Conservation (phyloP, 2,888 invertebrate species). For the Drosophila pseudotakahashii region DNA sequence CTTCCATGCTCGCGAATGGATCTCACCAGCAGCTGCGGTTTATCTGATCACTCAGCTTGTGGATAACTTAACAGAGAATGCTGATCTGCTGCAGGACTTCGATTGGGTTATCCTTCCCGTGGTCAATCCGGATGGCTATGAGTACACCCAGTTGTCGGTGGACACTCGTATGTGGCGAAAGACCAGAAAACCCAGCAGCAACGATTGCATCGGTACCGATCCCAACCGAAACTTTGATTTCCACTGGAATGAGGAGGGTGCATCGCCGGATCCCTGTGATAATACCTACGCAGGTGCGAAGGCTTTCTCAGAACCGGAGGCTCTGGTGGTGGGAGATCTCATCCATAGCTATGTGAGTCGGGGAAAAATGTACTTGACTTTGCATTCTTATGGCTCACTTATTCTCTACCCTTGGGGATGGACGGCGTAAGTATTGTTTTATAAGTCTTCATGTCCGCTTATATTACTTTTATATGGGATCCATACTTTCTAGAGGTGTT, state of each 20-base stretch:
- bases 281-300: slow-evolving; percentile 86
- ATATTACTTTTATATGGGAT: not conserved
- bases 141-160: slow-evolving; percentile 85
- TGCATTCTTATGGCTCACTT: slow-evolving; percentile 74
- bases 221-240: slow-evolving; percentile 88
- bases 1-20: slow-evolving; percentile 89
- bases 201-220: slow-evolving; percentile 85
- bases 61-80: slow-evolving; percentile 82
- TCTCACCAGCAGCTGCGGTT: slow-evolving; percentile 86
- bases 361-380: slow-evolving; percentile 84
- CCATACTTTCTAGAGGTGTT: slow-evolving; percentile 58
- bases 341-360: slow-evolving; percentile 83
- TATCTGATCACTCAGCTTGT: slow-evolving; percentile 86
- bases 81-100: slow-evolving; percentile 85
- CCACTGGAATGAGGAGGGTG: slow-evolving; percentile 85
- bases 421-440: slow-evolving; percentile 53
- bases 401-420: slow-evolving; percentile 79
- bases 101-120: slow-evolving; percentile 89
- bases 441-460: no score
- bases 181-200: slow-evolving; percentile 83
- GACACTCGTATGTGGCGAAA: slow-evolving; percentile 85
- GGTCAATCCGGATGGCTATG: slow-evolving; percentile 90
- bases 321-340: slow-evolving; percentile 85
- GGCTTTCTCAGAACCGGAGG: slow-evolving; percentile 88
- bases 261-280: slow-evolving; percentile 84